Evolutionary conservation across 2,113 vertebrate species (phyloP).

Genomic region (Sinocyclocheilus anshuiensis): DNA sequence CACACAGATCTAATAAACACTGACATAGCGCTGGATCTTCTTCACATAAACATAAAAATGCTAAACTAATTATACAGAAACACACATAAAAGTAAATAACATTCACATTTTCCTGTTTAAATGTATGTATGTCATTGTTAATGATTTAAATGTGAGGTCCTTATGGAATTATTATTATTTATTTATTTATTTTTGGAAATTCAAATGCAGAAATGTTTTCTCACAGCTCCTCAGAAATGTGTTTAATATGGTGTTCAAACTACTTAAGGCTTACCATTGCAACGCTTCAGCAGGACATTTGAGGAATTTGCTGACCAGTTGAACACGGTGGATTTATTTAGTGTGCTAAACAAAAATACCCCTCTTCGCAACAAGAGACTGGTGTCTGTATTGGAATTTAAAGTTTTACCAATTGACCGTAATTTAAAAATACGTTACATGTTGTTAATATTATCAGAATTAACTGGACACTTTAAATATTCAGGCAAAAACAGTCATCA

Average conservation of each 20-base stretch:
- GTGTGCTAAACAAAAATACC: slow-evolving; percentile 60
- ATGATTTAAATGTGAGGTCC: background rate
- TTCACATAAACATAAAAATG: background rate
- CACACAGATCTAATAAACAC: background rate
- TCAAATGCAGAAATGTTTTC: background rate
- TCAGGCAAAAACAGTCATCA: background rate
- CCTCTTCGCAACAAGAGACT: slow-evolving; percentile 53
- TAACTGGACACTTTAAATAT: background rate
- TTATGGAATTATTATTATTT: background rate
- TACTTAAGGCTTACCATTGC: slow-evolving; percentile 2
- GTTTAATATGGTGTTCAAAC: background rate
- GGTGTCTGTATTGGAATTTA: background rate
- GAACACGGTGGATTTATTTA: slow-evolving; percentile 56
- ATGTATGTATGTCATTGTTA: background rate
- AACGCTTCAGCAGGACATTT: slow-evolving; percentile 27
- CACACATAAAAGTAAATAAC: background rate
- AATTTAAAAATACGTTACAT: background rate
- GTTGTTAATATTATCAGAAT: background rate
- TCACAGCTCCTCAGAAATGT: background rate
- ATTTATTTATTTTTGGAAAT: background rate
- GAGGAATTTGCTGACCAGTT: slow-evolving; percentile 62
- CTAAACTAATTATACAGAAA: background rate
- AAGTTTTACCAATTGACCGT: background rate
- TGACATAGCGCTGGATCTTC: background rate
- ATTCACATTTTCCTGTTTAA: background rate